phyloP scores from a whole-genome alignment of 64 coral and sea anemone species.

The Actinia tenebrosa region DNA sequence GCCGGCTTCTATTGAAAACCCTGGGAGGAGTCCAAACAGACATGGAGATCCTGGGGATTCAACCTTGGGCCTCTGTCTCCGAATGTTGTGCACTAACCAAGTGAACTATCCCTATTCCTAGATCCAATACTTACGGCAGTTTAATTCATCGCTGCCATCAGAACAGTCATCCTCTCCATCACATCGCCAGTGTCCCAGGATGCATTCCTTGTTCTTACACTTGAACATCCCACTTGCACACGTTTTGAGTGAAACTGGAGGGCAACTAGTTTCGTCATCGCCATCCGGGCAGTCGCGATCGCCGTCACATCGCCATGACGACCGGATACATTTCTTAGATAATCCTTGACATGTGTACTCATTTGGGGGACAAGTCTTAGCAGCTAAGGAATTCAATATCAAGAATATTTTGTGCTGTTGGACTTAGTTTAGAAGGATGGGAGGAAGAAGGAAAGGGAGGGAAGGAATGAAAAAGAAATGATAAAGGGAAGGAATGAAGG shows the following conservation, averaged over 20 bases:
- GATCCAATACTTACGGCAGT: slow-evolving; percentile 62
- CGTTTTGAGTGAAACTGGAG: not conserved
- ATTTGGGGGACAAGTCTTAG: slow-evolving; percentile 7
- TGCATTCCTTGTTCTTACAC: slow-evolving; percentile 31
- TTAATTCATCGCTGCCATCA: slow-evolving; percentile 69
- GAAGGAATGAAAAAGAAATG: too few relatives aligned
- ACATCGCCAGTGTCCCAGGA: slow-evolving; percentile 45
- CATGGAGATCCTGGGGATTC: too few relatives aligned
- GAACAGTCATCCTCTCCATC: slow-evolving; percentile 55
- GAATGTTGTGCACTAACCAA: too few relatives aligned
- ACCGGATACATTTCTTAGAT: slow-evolving; percentile 24
- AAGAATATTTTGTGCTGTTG: not conserved
- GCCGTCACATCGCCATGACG: slow-evolving; percentile 50
- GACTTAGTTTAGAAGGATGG: too few relatives aligned
- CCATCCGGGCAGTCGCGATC: slow-evolving; percentile 62
- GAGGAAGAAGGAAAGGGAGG: too few relatives aligned
- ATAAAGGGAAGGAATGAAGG: too few relatives aligned
- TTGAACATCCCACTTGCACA: slow-evolving; percentile 41
- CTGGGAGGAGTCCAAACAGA: too few relatives aligned
- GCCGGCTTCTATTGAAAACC: too few relatives aligned
- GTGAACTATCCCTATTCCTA: too few relatives aligned
- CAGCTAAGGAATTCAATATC: not conserved
- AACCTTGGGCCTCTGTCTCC: too few relatives aligned
- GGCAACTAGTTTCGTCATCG: slow-evolving; percentile 61
- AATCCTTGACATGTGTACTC: slow-evolving; percentile 19